A percentile compares a stretch with the other conserved stretches of the same genome.
Evolutionary conservation across 2,888 invertebrate species (phyloP).

Genomic region (Apodemia mormo): DNA sequence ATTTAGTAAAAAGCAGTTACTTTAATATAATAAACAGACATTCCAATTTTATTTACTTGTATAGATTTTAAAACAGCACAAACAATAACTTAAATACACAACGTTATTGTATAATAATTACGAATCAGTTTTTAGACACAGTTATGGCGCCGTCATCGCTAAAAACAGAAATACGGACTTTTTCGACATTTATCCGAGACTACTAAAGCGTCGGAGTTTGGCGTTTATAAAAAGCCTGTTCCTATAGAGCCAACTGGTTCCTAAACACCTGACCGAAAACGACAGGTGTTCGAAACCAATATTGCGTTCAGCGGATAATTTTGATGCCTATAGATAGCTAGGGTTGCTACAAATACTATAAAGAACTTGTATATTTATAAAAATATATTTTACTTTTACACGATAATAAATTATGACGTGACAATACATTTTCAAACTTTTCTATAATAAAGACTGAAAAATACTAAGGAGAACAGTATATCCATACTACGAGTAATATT

Average conservation of each 20-base stretch:
- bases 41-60: too few relatives aligned
- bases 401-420: too few relatives aligned
- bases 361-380: neutral
- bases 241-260: constrained; percentile 44
- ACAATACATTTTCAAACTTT: too few relatives aligned
- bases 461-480: too few relatives aligned
- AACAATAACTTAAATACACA: neutral
- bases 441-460: too few relatives aligned
- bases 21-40: too few relatives aligned
- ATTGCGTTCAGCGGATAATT: constrained; percentile 39
- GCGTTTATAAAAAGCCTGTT: constrained; percentile 3
- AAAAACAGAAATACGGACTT: constrained; percentile 4
- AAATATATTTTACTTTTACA: neutral
- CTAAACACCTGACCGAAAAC: constrained; percentile 57
- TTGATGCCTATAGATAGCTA: constrained; percentile 23
- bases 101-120: neutral
- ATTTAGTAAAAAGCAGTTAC: too few relatives aligned
- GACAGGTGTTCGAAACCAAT: constrained; percentile 59
- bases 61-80: neutral
- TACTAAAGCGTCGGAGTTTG: neutral
- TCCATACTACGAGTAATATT: too few relatives aligned
- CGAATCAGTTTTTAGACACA: neutral
- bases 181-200: neutral
- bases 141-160: neutral
- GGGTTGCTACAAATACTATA: neutral